Evolutionary conservation across 1,140 invertebrate genomes (phyloP).

Genomic region (Caenorhabditis inopinata): DNA sequence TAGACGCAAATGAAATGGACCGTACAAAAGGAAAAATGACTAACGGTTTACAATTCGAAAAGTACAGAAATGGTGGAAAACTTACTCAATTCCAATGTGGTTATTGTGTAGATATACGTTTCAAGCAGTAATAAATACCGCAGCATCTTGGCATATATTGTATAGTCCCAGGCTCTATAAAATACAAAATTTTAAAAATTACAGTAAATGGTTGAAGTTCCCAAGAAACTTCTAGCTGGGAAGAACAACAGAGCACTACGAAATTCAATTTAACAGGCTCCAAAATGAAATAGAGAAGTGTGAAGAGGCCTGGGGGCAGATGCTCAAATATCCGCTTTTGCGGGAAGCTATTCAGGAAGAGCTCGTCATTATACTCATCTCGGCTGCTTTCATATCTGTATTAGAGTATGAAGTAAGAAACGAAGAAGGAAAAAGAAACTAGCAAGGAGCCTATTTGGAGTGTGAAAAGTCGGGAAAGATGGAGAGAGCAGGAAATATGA

Average conservation of each 20-base stretch:
- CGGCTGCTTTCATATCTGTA: slow-evolving; percentile 18
- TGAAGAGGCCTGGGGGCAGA: slow-evolving; percentile 32
- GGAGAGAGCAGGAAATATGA: no score
- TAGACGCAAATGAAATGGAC: not conserved
- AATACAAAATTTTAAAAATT: not conserved
- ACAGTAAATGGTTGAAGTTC: not conserved
- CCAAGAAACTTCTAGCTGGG: no score
- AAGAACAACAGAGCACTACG: slow-evolving; percentile 22
- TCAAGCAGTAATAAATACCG: not conserved
- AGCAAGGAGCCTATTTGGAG: not conserved
- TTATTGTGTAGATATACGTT: not conserved
- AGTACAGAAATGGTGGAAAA: not conserved
- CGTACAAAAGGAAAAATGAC: not conserved
- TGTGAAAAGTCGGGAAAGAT: not conserved
- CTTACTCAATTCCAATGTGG: slow-evolving; percentile 20
- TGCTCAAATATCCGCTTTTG: slow-evolving; percentile 34
- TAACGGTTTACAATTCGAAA: no score
- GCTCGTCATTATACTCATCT: slow-evolving; percentile 27
- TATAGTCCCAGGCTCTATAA: not conserved
- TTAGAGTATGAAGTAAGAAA: not conserved
- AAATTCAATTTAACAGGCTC: slow-evolving; percentile 29
- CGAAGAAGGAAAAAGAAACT: not conserved
- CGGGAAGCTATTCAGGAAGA: slow-evolving; percentile 29
- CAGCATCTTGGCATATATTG: slow-evolving; percentile 21
- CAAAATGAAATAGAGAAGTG: slow-evolving; percentile 33